phyloP scores from a whole-genome alignment of 2,888 invertebrate species.

The Mimumesa dahlbomi region DNA sequence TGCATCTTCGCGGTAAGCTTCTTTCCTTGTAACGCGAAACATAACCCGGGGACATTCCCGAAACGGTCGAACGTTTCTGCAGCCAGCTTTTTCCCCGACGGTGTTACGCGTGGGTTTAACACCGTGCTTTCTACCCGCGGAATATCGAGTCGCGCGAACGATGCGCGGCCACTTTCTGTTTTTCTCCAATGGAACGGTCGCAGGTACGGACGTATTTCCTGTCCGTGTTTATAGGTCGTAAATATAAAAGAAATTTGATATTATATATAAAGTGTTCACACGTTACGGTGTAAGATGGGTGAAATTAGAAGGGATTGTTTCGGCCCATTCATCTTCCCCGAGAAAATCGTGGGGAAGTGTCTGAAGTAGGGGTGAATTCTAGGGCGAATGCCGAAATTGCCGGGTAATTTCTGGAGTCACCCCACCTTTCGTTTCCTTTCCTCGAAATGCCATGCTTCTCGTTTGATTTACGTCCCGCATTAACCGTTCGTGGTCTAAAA shows the following conservation, averaged over 20 bases:
- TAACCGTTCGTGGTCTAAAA: conserved; percentile 36
- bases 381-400: too few species aligned
- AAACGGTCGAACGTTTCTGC: conserved; percentile 23
- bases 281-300: too few species aligned
- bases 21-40: conserved; percentile 63
- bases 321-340: too few species aligned
- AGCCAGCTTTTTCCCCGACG: conserved; percentile 1
- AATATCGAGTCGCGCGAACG: neutral
- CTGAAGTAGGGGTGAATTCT: too few species aligned
- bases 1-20: conserved; percentile 62
- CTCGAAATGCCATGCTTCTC: conserved; percentile 29
- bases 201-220: too few species aligned
- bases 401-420: conserved; percentile 12
- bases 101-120: conserved; percentile 4
- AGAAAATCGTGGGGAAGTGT: too few species aligned
- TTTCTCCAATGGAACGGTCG: neutral
- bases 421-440: conserved; percentile 4
- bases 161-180: neutral
- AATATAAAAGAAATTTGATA: too few species aligned
- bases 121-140: too few species aligned
- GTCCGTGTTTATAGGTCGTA: too few species aligned
- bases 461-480: conserved; percentile 58
- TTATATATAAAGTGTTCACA: too few species aligned
- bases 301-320: too few species aligned
- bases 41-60: conserved; percentile 58